phyloP scores from a whole-genome alignment of 2,797 vertebrate species.

The Phoeniculus purpureus region DNA sequence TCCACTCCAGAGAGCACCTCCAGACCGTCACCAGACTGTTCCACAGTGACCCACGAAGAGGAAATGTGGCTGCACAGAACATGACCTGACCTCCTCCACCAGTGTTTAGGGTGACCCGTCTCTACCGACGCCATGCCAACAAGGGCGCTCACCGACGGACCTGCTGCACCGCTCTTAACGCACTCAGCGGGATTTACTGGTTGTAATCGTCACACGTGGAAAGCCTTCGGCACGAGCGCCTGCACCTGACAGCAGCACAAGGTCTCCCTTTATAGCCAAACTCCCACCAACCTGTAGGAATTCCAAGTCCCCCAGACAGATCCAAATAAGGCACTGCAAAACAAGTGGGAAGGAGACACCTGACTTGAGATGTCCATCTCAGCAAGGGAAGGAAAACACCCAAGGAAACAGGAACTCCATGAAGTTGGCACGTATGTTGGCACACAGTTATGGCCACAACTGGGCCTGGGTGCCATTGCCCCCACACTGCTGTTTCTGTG shows the following conservation, averaged over 20 bases:
- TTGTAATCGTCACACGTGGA: background rate
- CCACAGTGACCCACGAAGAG: background rate
- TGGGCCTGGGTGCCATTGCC: background rate
- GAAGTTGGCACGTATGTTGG: accelerated
- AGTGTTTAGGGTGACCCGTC: background rate
- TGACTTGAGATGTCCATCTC: background rate
- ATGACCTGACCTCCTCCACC: background rate
- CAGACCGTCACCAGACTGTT: background rate
- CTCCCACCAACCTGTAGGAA: background rate
- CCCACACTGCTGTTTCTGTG: background rate
- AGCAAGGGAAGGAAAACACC: background rate
- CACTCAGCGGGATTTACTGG: background rate
- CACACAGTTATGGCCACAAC: background rate
- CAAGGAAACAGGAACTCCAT: background rate
- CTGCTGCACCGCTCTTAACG: background rate
- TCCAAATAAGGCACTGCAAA: background rate
- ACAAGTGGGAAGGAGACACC: background rate
- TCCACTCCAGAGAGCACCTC: background rate
- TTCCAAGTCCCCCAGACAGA: background rate
- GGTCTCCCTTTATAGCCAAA: background rate
- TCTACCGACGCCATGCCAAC: background rate
- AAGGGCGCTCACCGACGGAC: background rate
- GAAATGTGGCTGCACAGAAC: background rate
- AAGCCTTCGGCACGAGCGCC: background rate
- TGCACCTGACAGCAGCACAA: accelerated